Evolutionary conservation across 1,140 invertebrate species (phyloP), one percentile per base, ranked within the genome.

Genomic region (Tribolium madens): DNA sequence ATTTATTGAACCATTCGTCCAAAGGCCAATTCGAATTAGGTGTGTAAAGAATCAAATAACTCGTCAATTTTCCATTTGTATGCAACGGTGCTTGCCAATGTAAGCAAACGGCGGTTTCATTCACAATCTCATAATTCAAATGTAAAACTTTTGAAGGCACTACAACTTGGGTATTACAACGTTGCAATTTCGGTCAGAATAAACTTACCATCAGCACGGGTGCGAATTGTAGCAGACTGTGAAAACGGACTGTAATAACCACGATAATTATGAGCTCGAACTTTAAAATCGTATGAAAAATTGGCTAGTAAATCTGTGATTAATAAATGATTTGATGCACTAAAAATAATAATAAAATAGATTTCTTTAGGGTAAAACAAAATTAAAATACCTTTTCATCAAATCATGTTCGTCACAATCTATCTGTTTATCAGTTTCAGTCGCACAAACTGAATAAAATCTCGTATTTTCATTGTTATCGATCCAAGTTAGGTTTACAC

Each of bases 221-320:
- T 84, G 14, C 47, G 78, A 69, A 81, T 73, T 75, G 71, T 73
- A 21, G 82, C 52, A 2, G 80, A 36, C 46, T 81, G 42, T 10
- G 82, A 83, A 79, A 81, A 78, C 1, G 31, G 52, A 36, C 82
- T 73, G 48, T 76, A 70, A 18, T 26, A 47, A 12, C 80, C 76
- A 13, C 78, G 74, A 4, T 50, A 78, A 71, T 81, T 77, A 68
- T 84, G 79, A 3, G 87, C 84, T 74, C 86, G 83, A 2, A 92
- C 88, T 85, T 88, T 90, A 78, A 92, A 90, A 80, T 90, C 88
- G 80, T 92, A 92, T 6, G 88, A 80, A 33, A 88, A 91, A 82
- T 88, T 90, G 21, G 90, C 88, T 79, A 85, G 89, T n/a, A 92
- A 82, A 75, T 88, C 86, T 48, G 85, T 85, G 4, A 91, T 82